A percentile compares a stretch with the other conserved stretches of the same genome.
Conservation (phyloP, 64 coral and sea anemone species). For the Cladopsammia gracilis region DNA sequence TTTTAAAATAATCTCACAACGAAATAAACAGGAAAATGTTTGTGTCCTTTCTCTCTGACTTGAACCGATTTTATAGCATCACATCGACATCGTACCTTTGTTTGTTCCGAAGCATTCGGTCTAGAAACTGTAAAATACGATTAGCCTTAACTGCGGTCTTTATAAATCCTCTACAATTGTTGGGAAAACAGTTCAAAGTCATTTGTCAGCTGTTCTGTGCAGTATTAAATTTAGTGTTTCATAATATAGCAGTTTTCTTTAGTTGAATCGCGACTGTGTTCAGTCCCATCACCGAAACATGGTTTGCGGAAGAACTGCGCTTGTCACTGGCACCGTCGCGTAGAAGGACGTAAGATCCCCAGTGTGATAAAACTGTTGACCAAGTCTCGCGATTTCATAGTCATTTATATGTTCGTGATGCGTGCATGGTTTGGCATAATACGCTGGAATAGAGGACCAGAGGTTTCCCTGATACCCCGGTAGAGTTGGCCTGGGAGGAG, state of each 20-base stretch:
- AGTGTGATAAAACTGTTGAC: constrained; percentile 38
- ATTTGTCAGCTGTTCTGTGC: neutral
- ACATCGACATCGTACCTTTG: neutral
- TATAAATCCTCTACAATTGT: neutral
- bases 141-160: neutral
- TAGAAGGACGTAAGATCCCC: constrained; percentile 31
- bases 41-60: neutral
- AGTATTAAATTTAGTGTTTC: neutral
- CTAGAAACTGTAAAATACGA: neutral
- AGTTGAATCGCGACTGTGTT: neutral
- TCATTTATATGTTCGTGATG: constrained; percentile 74
- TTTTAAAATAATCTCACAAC: neutral
- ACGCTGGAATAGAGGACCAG: constrained; percentile 77
- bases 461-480: constrained; percentile 74
- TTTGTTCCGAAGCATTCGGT: neutral
- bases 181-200: neutral
- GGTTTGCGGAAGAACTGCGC: neutral
- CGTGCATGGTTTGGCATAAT: constrained; percentile 79
- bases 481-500: constrained; percentile 32
- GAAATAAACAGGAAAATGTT: constrained; percentile 7
- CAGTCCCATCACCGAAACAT: constrained; percentile 7
- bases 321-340: neutral
- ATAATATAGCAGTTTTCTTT: neutral
- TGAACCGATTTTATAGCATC: neutral
- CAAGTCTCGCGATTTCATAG: constrained; percentile 29